These are phyloP conservation scores for Myiothlypis coronata DNA, from an alignment of 2,797 vertebrate species.

Conservation along the genomic window DNA sequence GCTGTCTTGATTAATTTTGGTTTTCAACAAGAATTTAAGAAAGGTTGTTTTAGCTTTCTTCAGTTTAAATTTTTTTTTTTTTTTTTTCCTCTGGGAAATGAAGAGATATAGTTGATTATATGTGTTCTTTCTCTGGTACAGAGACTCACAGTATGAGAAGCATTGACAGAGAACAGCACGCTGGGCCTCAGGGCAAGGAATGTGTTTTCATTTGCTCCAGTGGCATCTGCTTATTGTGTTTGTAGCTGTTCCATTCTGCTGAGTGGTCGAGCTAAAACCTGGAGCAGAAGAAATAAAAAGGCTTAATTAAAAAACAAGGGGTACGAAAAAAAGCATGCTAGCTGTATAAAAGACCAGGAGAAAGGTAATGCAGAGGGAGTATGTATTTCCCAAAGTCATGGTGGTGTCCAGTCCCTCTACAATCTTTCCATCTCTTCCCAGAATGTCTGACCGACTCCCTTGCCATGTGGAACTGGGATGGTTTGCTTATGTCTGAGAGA, in stretches of 20 bases:
- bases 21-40: neutral
- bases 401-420: neutral
- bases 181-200: slow-evolving; percentile 11
- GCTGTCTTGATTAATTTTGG: neutral
- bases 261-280: slow-evolving; percentile 1
- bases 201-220: slow-evolving; percentile 50
- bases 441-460: neutral
- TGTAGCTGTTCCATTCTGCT: slow-evolving; percentile 5
- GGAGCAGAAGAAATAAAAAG: neutral
- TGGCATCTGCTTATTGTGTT: slow-evolving; percentile 35
- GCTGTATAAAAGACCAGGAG: neutral
- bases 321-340: neutral
- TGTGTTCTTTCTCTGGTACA: neutral
- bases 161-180: slow-evolving; percentile 36
- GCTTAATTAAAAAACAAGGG: neutral
- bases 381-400: neutral
- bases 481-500: neutral
- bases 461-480: neutral
- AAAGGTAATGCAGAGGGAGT: neutral
- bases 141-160: neutral
- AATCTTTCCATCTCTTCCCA: neutral
- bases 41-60: neutral
- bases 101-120: neutral
- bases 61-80: neutral
- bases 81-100: neutral